Evolutionary conservation across 2,888 invertebrate species (phyloP), one percentile per base, ranked within the genome.

Genomic region (Drosophila leonis): DNA sequence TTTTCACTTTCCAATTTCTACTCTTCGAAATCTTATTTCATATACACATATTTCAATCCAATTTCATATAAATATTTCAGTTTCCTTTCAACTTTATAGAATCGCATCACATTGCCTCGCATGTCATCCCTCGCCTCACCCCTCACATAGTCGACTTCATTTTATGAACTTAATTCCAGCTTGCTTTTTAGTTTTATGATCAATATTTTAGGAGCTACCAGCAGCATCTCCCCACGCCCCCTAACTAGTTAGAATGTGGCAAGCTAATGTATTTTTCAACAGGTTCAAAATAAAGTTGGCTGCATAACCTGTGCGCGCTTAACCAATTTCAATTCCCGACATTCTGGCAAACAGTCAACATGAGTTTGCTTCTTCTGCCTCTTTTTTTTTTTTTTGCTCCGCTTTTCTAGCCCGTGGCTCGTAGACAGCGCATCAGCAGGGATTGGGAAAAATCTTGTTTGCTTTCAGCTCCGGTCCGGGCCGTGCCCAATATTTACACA

Each of bases 401-500:
- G 46, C 4, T 46, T 63, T 66, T 20, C 4, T 18, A 46, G 48
- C 46, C 48, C 48, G 20, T 41, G 54, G 39, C 15, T 35, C 62
- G 37, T 61, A 75, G 60, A 68, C 68, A 56, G 65, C 41, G 61
- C 60, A 61, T 51, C 68, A 56, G 59, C 65, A 74, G 68, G 62
- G 55, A 62, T 66, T 65, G 57, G 63, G 37, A 24, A 78, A 75
- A 77, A 79, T 74, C 62, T 52, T 74, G 69, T 78, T 74, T 79
- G 75, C 70, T 31, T 48, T 77, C 49, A 61, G 61, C 75, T 63
- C 35, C 62, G 69, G 68, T 44, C 56, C 56, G 57, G 61, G 75
- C 31, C 62, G 62, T 65, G 59, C 42, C 75, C 77, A 79, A 77
- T 79, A 79, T 77, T 77, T 77, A 70, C 39, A 75, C 80, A 79